phyloP scores from a whole-genome alignment of 2,113 vertebrate species.

The Pelodiscus sinensis region DNA sequence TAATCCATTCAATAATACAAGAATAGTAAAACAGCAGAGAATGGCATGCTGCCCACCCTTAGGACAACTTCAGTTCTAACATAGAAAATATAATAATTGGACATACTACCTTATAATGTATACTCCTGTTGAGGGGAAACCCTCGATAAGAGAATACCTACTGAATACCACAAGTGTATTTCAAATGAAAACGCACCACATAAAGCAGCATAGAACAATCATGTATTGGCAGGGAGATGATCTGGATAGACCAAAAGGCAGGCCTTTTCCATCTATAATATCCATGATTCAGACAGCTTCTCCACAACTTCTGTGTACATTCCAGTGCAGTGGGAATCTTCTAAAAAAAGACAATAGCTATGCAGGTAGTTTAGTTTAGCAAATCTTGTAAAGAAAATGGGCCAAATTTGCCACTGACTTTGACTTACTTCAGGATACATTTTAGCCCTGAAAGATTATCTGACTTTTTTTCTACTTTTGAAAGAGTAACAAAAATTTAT shows the following conservation, averaged over 20 bases:
- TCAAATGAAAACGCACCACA: neutral
- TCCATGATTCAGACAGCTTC: neutral
- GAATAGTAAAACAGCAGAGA: neutral
- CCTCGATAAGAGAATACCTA: neutral
- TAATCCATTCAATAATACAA: neutral
- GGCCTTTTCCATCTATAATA: neutral
- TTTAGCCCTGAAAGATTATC: neutral
- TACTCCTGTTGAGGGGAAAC: neutral
- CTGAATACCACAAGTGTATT: neutral
- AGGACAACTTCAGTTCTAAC: neutral
- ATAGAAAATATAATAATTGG: neutral
- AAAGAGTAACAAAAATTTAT: neutral
- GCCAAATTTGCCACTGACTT: neutral
- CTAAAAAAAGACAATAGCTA: neutral
- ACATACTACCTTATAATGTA: slow-evolving; percentile 1
- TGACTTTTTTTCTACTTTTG: neutral
- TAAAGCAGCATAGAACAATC: neutral
- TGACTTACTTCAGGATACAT: neutral
- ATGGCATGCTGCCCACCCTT: neutral
- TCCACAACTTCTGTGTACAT: neutral
- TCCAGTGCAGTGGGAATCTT: neutral
- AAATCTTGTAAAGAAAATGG: slow-evolving; percentile 20
- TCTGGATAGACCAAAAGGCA: neutral
- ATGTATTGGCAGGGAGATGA: neutral
- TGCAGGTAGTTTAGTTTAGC: neutral